Evolutionary conservation across 2,888 invertebrate genomes (phyloP).

Genomic region (Ecliptopera silaceata): DNA sequence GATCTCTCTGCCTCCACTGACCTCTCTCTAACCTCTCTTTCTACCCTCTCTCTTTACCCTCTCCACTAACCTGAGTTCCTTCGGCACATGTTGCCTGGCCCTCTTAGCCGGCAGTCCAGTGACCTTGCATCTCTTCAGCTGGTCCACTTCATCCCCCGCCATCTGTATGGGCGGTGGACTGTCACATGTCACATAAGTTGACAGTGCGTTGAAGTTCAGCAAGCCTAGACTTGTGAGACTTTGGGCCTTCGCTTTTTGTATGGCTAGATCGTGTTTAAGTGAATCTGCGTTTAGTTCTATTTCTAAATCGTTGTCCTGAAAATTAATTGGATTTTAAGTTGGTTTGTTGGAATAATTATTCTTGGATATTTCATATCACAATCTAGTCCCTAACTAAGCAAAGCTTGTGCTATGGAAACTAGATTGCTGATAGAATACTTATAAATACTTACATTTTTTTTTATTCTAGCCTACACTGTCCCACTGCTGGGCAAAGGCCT

Average conservation of each 20-base stretch:
- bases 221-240: conserved; percentile 66
- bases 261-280: conserved; percentile 55
- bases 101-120: conserved; percentile 88
- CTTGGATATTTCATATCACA: too few relatives aligned
- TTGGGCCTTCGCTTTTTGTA: conserved; percentile 65
- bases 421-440: too few relatives aligned
- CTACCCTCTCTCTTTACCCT: too few relatives aligned
- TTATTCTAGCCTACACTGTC: too few relatives aligned
- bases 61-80: conserved; percentile 75
- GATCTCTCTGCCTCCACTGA: too few relatives aligned
- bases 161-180: conserved; percentile 92
- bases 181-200: conserved; percentile 89
- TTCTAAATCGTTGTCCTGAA: conserved; percentile 72
- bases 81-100: conserved; percentile 87
- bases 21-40: too few relatives aligned
- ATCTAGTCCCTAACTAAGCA: too few relatives aligned
- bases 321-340: background rate
- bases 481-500: too few relatives aligned
- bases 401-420: too few relatives aligned
- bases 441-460: too few relatives aligned
- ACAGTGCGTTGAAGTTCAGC: conserved; percentile 78
- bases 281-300: conserved; percentile 73
- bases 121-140: conserved; percentile 87
- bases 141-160: conserved; percentile 89
- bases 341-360: too few relatives aligned